Conservation (phyloP, 2,113 vertebrate species). For the Rhynchomys soricoides region DNA sequence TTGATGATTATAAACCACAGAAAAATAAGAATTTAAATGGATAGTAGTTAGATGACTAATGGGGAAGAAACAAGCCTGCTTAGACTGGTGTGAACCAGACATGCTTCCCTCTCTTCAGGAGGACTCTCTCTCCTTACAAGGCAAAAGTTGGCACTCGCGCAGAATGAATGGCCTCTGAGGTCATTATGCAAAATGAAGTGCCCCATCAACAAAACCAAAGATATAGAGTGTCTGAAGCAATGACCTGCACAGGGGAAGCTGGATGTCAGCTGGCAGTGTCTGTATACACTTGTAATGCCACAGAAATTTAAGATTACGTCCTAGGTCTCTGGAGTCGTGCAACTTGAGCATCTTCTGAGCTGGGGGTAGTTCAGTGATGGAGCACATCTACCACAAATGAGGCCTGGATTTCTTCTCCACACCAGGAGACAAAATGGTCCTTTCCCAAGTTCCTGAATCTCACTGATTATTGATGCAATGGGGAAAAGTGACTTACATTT, state of each 20-base stretch:
- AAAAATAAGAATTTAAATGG: neutral
- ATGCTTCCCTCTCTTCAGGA: neutral
- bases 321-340: too few relatives aligned
- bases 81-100: neutral
- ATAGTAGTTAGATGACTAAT: neutral
- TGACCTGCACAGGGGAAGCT: neutral
- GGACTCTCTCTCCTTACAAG: neutral
- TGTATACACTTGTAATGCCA: neutral
- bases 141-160: neutral
- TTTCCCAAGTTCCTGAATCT: slow-evolving; percentile 38
- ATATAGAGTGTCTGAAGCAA: neutral
- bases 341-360: neutral
- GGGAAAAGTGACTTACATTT: slow-evolving; percentile 80
- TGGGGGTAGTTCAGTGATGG: neutral
- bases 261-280: neutral
- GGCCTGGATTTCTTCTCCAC: neutral
- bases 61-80: neutral
- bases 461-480: neutral
- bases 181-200: neutral
- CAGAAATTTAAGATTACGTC: neutral
- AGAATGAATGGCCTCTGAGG: neutral
- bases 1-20: neutral
- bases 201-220: neutral
- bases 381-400: neutral
- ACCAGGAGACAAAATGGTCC: neutral